Base-by-base conservation (phyloP, 2,113 vertebrate species). In the Anser brachyrhynchus region DNA sequence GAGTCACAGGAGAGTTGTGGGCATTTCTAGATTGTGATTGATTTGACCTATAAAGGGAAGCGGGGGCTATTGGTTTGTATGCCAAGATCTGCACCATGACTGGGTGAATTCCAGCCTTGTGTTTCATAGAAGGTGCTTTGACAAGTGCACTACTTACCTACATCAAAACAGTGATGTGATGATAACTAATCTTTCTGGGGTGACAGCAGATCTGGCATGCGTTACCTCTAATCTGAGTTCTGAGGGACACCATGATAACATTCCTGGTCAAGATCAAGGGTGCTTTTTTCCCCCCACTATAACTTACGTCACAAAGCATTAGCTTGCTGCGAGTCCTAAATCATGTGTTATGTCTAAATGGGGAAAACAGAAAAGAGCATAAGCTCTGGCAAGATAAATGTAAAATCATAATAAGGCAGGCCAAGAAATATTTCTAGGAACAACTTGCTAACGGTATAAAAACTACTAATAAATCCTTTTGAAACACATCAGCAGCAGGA, bases 351-450 rank as follows among this genome's bases (percentile, higher is more conserved):
- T 6, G 35, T 15, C 46, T 79, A 13, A 79, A n/a, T 43, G 52
- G 57, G 46, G 65, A 87, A 92, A 26, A 43, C 6, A 75, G 35
- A 29, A 66, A 52, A 65, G 78, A 72, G 15, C 78, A 79, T 12
- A 7, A 65, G 49, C 43, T 78, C 77, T 57, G 62, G 57, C 49
- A 76, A 72, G 39, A 87, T 84, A 62, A 76, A 85, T 57, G 57
- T 70, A 57, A 85, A 90, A 65, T 46, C 66, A 26, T 61, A 89
- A 23, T 35, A 18, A 94, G 39, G 8, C 43, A 86, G 83, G 26
- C 58, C 77, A 91, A 57, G 90, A 90, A 85, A 69, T 70, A 81
- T 59, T 95, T 94, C 5, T 3, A 92, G 84, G 90, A 96, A 96
- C 65, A 54, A 89, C 81, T 78, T 84, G 37, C 81, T 89, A 92